These are phyloP conservation scores for Chloroceryle amazona DNA, from an alignment of 2,797 vertebrate genomes.

Conservation along the genomic window DNA sequence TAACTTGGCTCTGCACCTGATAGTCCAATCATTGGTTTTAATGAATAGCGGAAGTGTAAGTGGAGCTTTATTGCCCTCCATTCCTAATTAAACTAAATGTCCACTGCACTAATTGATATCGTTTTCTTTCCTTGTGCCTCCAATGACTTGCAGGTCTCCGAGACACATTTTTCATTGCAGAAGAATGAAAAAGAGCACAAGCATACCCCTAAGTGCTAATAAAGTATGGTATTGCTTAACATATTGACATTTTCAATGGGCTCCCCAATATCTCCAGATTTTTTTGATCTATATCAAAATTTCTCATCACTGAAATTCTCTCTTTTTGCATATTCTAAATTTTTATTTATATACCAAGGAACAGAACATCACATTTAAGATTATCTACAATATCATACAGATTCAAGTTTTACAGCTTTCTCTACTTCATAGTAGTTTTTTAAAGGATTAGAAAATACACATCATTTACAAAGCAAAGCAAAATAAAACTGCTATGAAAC, in stretches of 20 bases:
- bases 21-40: neutral
- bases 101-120: fast-evolving
- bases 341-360: neutral
- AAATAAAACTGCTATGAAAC: neutral
- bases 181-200: neutral
- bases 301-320: neutral
- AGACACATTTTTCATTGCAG: neutral
- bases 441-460: neutral
- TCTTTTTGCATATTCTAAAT: neutral
- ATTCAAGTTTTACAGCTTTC: neutral
- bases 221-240: neutral
- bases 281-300: neutral
- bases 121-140: neutral
- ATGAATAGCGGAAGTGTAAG: neutral
- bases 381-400: neutral
- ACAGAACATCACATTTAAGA: neutral
- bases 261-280: neutral
- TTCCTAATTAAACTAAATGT: neutral
- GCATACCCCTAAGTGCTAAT: neutral
- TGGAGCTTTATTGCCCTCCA: neutral
- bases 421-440: neutral
- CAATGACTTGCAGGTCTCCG: neutral
- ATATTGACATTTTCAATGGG: neutral
- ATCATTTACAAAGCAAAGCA: neutral
- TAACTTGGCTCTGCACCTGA: neutral